These are phyloP conservation scores for Heterodera carotae DNA, from an alignment of 1,140 invertebrate species.

Conservation along the genomic window DNA sequence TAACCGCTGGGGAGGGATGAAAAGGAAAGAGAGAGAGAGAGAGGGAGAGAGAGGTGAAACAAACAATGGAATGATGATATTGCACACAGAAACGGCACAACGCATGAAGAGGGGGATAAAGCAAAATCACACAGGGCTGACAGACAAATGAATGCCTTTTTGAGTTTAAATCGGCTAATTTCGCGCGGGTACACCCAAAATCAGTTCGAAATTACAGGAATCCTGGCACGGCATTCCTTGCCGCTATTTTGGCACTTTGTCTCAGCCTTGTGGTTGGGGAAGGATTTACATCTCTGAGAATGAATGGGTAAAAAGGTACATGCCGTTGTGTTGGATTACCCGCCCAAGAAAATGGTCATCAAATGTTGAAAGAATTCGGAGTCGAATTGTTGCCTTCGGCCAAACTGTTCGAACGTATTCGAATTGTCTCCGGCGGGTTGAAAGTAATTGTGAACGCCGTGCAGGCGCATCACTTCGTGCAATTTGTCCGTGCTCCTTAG, in stretches of 20 bases:
- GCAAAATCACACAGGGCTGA: too few relatives aligned
- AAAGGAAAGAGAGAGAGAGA: background rate
- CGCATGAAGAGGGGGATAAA: too few relatives aligned
- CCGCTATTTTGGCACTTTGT: background rate
- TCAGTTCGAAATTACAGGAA: too few relatives aligned
- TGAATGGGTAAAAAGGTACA: too few relatives aligned
- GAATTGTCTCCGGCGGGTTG: conserved; percentile 51
- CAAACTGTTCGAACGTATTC: conserved; percentile 32
- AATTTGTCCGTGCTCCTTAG: conserved; percentile 47
- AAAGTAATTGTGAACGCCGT: conserved; percentile 53
- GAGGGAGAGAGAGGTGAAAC: background rate
- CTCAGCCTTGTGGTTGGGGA: background rate
- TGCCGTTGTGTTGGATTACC: background rate
- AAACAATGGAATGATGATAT: background rate
- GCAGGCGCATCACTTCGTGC: conserved; percentile 51
- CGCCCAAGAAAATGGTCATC: conserved; percentile 33
- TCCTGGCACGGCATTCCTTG: too few relatives aligned
- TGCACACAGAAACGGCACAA: background rate
- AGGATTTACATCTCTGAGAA: too few relatives aligned
- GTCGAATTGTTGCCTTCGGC: conserved; percentile 39
- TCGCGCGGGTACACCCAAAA: too few relatives aligned
- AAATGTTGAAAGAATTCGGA: conserved; percentile 48
- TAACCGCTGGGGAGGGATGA: background rate
- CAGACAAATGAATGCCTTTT: too few relatives aligned
- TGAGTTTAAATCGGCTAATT: too few relatives aligned